Evolutionary conservation across 2,888 invertebrate genomes (phyloP).

Genomic region (Xanthia togata): DNA sequence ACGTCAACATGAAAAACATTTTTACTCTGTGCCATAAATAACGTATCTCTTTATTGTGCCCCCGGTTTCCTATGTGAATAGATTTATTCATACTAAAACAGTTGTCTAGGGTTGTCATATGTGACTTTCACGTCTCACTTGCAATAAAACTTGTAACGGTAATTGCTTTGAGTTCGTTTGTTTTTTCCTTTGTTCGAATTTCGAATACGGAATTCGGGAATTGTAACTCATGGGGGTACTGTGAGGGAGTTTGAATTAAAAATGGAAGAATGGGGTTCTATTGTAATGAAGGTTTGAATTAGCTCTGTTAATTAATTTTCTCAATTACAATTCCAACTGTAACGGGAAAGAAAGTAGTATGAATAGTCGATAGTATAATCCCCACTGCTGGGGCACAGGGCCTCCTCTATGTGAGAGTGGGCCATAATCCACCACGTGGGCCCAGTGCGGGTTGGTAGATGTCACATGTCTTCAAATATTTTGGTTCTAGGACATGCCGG

Average conservation of each 20-base stretch:
- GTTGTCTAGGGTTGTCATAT: constrained; percentile 49
- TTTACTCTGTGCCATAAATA: constrained; percentile 74
- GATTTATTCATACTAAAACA: constrained; percentile 75
- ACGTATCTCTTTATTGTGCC: constrained; percentile 73
- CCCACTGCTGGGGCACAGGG: no score
- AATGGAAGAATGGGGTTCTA: constrained; percentile 1
- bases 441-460: no score
- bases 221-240: constrained; percentile 10
- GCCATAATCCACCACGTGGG: no score
- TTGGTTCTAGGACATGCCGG: no score
- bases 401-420: no score
- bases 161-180: constrained; percentile 55
- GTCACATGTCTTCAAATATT: no score
- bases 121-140: constrained; percentile 54
- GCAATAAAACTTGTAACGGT: constrained; percentile 66
- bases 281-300: constrained; percentile 20
- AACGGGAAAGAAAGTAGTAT: not conserved
- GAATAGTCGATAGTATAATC: no score
- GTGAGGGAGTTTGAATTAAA: constrained; percentile 37
- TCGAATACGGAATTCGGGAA: constrained; percentile 26
- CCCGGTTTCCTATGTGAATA: constrained; percentile 68
- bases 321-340: not conserved
- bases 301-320: not conserved
- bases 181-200: constrained; percentile 30
- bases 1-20: constrained; percentile 75